Percentiles rank a stretch among this genome's conserved stretches.
Evolutionary conservation across 1,140 invertebrate species (phyloP).

Genomic region (Stratiolaelaps scimitus): DNA sequence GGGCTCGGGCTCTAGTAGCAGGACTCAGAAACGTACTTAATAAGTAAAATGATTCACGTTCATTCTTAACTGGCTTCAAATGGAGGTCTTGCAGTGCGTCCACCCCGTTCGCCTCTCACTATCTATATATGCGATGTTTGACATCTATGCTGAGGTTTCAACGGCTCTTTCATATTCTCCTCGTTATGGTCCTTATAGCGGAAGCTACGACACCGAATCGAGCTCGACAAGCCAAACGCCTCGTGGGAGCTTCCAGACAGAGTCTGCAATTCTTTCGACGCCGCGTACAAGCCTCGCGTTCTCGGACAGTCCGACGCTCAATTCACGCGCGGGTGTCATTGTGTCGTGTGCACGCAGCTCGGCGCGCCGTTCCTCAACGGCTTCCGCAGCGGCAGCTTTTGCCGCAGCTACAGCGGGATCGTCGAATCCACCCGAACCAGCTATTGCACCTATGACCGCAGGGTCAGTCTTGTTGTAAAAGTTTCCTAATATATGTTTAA

Average conservation of each 20-base stretch:
- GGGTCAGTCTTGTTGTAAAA: constrained; percentile 1
- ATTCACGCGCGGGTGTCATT: constrained; percentile 68
- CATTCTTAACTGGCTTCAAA: too few relatives aligned
- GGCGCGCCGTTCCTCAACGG: constrained; percentile 74
- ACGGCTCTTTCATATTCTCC: not conserved
- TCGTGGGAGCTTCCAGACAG: constrained; percentile 38
- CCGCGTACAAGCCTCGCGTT: constrained; percentile 50
- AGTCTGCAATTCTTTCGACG: constrained; percentile 39
- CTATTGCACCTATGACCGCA: constrained; percentile 35
- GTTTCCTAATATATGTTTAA: too few relatives aligned
- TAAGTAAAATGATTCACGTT: too few relatives aligned
- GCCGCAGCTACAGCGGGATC: constrained; percentile 79
- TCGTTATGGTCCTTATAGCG: constrained; percentile 30
- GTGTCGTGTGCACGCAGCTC: constrained; percentile 82
- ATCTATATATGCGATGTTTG: not conserved
- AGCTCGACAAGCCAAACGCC: constrained; percentile 36
- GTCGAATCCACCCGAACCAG: constrained; percentile 57
- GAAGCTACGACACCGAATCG: constrained; percentile 35
- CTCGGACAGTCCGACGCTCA: constrained; percentile 47
- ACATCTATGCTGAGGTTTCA: not conserved
- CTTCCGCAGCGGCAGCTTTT: constrained; percentile 75
- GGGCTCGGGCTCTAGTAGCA: too few relatives aligned
- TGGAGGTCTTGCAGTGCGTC: too few relatives aligned
- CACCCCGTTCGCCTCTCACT: too few relatives aligned
- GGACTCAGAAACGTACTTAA: too few relatives aligned